Conservation (phyloP, 2,888 invertebrate genomes). For the Agrypnus murinus region DNA sequence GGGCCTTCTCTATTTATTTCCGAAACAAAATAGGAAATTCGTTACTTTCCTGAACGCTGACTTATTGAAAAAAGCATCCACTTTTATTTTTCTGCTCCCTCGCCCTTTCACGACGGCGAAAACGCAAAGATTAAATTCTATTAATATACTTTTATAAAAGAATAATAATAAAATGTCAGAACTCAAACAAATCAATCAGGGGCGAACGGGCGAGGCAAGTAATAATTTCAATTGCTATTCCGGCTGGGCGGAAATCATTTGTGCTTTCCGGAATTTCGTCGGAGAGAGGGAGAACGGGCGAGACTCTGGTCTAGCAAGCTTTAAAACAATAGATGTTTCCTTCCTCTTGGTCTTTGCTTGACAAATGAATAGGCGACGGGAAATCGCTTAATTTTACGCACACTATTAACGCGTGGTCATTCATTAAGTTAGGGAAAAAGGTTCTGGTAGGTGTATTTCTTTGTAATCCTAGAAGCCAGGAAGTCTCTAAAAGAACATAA, state of each 20-base stretch:
- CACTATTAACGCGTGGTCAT: no score
- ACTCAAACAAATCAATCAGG: conserved; percentile 33
- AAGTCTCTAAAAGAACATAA: no score
- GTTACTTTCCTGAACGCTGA: not conserved
- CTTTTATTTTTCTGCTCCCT: conserved; percentile 8
- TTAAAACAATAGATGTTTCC: conserved; percentile 28
- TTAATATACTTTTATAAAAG: conserved; percentile 19
- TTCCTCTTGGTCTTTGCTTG: conserved; percentile 14
- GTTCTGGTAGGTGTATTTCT: no score
- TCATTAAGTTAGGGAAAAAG: no score
- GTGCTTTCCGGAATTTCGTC: conserved; percentile 25
- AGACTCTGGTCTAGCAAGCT: conserved; percentile 3
- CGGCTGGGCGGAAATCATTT: conserved; percentile 30
- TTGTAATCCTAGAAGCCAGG: no score
- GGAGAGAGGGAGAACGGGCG: not conserved
- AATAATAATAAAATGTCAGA: conserved; percentile 16
- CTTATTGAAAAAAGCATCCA: not conserved
- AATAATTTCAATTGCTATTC: conserved; percentile 35
- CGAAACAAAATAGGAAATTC: conserved; percentile 2
- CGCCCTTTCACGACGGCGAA: not conserved
- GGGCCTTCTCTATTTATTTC: not conserved
- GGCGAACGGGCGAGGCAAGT: conserved; percentile 30
- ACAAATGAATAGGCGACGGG: conserved; percentile 27
- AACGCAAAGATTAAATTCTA: conserved; percentile 9
- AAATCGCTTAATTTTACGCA: not conserved